Percentiles rank a stretch among this genome's conserved stretches.
phyloP scores from a whole-genome alignment of 2,113 vertebrate genomes.

The Chaenocephalus aceratus region DNA sequence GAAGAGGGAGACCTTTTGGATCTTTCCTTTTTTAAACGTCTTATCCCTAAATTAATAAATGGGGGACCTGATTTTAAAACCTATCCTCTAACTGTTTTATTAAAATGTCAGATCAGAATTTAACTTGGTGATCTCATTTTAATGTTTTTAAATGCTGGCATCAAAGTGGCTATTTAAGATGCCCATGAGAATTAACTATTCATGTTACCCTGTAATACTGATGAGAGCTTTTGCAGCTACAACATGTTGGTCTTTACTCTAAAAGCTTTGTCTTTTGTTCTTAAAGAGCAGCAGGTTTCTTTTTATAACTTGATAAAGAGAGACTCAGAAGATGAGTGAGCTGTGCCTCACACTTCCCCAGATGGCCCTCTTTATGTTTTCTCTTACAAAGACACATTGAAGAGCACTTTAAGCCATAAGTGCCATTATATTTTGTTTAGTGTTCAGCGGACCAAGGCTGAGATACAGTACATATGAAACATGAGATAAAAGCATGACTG shows the following conservation, averaged over 20 bases:
- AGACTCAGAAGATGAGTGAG: slow-evolving; percentile 29
- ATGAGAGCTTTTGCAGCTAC: slow-evolving; percentile 25
- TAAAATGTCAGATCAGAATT: slow-evolving; percentile 39
- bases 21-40: slow-evolving; percentile 29
- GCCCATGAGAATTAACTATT: slow-evolving; percentile 2
- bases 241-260: slow-evolving; percentile 2
- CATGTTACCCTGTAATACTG: slow-evolving; percentile 4
- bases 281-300: slow-evolving; percentile 23
- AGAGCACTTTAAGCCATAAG: slow-evolving; percentile 25
- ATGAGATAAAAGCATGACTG: slow-evolving; percentile 9
- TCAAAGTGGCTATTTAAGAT: slow-evolving; percentile 17
- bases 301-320: slow-evolving; percentile 35
- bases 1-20: slow-evolving; percentile 54
- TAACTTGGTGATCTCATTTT: slow-evolving; percentile 25
- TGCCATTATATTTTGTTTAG: slow-evolving; percentile 29
- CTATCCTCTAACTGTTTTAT: slow-evolving; percentile 43
- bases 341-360: slow-evolving; percentile 44
- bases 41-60: slow-evolving; percentile 39
- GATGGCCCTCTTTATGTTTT: slow-evolving; percentile 45
- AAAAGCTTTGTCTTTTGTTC: slow-evolving; percentile 9
- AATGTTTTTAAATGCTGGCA: slow-evolving; percentile 26
- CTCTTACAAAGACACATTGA: slow-evolving; percentile 25
- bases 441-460: background rate
- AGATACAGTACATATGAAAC: background rate
- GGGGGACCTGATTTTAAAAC: slow-evolving; percentile 42